Evolutionary conservation across 2,888 invertebrate genomes (phyloP).

Genomic region (Dioctria rufipes): DNA sequence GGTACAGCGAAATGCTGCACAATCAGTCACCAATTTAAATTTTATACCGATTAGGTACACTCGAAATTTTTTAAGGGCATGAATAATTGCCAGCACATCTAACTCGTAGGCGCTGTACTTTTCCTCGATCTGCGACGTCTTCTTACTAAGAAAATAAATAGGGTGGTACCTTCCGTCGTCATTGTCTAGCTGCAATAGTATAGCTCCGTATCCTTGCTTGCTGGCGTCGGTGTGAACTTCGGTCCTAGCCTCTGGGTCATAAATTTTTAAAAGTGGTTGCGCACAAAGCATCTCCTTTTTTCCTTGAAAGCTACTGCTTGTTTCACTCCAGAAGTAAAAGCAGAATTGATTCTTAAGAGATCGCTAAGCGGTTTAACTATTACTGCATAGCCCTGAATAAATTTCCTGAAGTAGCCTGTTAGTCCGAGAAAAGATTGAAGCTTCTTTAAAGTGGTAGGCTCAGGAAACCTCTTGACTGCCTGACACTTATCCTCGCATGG

Average conservation of each 20-base stretch:
- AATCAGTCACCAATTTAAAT: conserved; percentile 6
- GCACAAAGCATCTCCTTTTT: background rate
- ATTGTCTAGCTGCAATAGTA: background rate
- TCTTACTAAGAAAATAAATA: background rate
- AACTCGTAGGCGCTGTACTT: background rate
- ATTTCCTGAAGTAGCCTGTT: background rate
- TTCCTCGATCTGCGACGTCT: background rate
- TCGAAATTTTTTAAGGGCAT: no score
- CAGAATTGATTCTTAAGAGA: background rate
- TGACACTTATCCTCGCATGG: conserved; percentile 16
- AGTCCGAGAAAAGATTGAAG: background rate
- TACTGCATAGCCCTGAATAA: background rate
- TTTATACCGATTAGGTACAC: background rate
- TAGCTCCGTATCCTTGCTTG: background rate
- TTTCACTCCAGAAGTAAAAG: background rate
- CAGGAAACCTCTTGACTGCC: background rate
- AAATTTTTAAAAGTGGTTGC: background rate
- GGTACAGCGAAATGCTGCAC: background rate
- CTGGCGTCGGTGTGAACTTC: background rate
- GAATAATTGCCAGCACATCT: background rate
- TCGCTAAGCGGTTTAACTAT: background rate
- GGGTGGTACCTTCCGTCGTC: background rate
- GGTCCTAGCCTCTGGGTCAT: background rate
- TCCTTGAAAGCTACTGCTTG: background rate
- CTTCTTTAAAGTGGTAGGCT: background rate